These are phyloP conservation scores for Dicyrtomina minuta DNA, from an alignment of 2,888 invertebrate species.

Conservation along the genomic window DNA sequence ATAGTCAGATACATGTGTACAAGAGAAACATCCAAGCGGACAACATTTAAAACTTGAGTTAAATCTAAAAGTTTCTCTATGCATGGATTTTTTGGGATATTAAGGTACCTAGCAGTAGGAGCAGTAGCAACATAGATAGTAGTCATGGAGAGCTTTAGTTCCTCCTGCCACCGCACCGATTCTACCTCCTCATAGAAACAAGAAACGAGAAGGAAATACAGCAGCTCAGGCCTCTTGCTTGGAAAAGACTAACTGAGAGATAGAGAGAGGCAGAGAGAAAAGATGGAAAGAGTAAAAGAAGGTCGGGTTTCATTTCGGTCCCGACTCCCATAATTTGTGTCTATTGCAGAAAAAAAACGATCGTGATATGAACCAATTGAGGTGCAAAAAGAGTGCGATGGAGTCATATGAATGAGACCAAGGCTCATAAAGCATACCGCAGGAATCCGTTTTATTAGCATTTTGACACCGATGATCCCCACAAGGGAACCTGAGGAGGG, in stretches of 20 bases:
- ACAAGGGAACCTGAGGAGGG: constrained; percentile 30
- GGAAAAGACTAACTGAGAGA: not conserved
- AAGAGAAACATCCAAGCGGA: too few relatives aligned
- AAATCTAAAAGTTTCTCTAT: too few relatives aligned
- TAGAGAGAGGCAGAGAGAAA: not conserved
- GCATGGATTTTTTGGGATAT: too few relatives aligned
- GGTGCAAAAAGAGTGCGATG: constrained; percentile 36
- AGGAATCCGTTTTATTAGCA: constrained; percentile 52
- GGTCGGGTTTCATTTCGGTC: constrained; percentile 14
- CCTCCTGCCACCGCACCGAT: too few relatives aligned
- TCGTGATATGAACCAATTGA: constrained; percentile 48
- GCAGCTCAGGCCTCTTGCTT: too few relatives aligned
- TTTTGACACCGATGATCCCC: constrained; percentile 49
- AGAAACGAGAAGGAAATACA: too few relatives aligned
- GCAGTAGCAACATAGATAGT: too few relatives aligned
- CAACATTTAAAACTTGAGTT: too few relatives aligned
- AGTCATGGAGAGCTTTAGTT: too few relatives aligned
- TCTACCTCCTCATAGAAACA: too few relatives aligned
- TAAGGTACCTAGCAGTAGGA: too few relatives aligned
- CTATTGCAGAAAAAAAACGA: constrained; percentile 32
- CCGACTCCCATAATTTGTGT: constrained; percentile 20
- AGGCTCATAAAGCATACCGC: constrained; percentile 50
- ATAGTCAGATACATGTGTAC: too few relatives aligned
- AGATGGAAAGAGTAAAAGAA: not conserved
- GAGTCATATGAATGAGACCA: constrained; percentile 33